These are phyloP conservation scores for Oostethus manadensis DNA, from an alignment of 2,113 vertebrate species.

Conservation along the genomic window DNA sequence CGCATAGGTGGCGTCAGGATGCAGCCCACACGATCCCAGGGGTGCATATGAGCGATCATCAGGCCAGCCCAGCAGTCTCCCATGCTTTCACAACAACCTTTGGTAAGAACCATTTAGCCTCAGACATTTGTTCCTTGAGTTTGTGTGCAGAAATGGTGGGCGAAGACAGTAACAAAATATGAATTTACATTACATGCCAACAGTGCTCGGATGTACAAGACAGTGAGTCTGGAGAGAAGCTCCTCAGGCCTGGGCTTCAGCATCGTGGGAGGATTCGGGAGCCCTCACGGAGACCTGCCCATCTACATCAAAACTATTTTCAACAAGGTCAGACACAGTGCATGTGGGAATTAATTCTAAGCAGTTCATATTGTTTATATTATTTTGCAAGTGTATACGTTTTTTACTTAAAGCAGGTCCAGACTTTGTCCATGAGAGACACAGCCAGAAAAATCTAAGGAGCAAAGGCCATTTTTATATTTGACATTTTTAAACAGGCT, in stretches of 20 bases:
- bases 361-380: too few species aligned
- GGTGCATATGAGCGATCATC: slow-evolving; percentile 44
- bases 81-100: slow-evolving; percentile 77
- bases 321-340: slow-evolving; percentile 74
- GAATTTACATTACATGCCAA: slow-evolving; percentile 1
- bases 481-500: too few species aligned
- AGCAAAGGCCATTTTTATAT: too few species aligned
- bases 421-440: too few species aligned
- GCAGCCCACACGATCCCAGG: slow-evolving; percentile 70
- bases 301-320: slow-evolving; percentile 95
- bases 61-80: slow-evolving; percentile 68
- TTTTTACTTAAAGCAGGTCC: too few species aligned
- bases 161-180: background rate
- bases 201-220: slow-evolving; percentile 85
- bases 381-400: too few species aligned
- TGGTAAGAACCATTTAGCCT: slow-evolving; percentile 64
- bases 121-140: background rate
- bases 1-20: slow-evolving; percentile 77
- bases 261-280: slow-evolving; percentile 89
- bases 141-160: too few species aligned
- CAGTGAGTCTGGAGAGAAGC: slow-evolving; percentile 82
- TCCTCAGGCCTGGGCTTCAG: slow-evolving; percentile 88
- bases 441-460: too few species aligned
- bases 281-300: slow-evolving; percentile 90
- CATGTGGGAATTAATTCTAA: too few species aligned